phyloP scores from a whole-genome alignment of 2,888 invertebrate species.

The Melinaea marsaeus region DNA sequence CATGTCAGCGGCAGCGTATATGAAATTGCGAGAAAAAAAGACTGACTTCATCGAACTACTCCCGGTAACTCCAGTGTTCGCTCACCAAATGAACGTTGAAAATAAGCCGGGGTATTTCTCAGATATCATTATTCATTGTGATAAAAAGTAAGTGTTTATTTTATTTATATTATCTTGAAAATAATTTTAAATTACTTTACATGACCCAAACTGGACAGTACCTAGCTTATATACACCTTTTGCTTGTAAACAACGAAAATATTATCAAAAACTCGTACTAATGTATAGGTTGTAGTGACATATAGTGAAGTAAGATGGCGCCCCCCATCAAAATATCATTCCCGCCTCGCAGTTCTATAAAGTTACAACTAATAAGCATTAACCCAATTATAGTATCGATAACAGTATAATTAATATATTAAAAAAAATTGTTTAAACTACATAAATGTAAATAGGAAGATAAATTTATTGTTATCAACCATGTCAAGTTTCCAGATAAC shows the following conservation, averaged over 20 bases:
- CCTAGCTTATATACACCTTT: not conserved
- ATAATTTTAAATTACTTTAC: too few species aligned
- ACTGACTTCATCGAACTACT: conserved; percentile 69
- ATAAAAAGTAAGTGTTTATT: conserved; percentile 68
- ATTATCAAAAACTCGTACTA: not conserved
- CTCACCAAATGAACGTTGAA: conserved; percentile 74
- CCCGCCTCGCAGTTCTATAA: too few species aligned
- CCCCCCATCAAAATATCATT: not conserved
- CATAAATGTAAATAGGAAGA: conserved; percentile 45
- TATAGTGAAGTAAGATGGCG: not conserved
- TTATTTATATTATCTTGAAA: too few species aligned
- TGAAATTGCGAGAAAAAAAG: conserved; percentile 62
- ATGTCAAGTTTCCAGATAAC: conserved; percentile 67
- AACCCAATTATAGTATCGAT: not conserved
- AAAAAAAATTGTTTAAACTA: not conserved
- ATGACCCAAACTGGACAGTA: too few species aligned
- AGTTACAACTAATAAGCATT: not conserved
- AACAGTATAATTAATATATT: not conserved
- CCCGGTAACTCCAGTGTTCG: conserved; percentile 78
- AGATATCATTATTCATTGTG: conserved; percentile 79
- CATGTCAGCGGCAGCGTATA: conserved; percentile 76
- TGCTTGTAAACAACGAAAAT: not conserved
- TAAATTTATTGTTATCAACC: conserved; percentile 66
- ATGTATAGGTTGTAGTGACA: not conserved
- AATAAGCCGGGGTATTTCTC: conserved; percentile 78